These are phyloP conservation scores for Drosophila oshimai DNA, from an alignment of 1,140 invertebrate species.

Conservation along the genomic window DNA sequence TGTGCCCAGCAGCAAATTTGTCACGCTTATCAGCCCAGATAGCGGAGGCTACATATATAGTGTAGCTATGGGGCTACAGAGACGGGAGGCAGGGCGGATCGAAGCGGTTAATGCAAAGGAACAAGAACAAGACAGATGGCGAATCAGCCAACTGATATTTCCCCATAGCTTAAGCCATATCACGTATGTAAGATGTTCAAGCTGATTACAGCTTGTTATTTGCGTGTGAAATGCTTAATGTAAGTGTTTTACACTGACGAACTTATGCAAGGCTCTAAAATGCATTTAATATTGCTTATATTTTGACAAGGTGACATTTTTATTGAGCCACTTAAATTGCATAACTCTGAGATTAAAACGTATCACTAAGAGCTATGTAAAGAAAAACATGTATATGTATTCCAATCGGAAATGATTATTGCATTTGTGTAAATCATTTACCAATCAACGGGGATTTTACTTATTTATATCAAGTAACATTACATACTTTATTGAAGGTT, in stretches of 20 bases:
- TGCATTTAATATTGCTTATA: not conserved
- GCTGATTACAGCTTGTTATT: too few species aligned
- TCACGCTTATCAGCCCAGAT: slow-evolving; percentile 61
- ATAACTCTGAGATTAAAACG: not conserved
- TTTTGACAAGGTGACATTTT: not conserved
- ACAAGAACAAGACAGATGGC: not conserved
- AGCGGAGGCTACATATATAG: not conserved
- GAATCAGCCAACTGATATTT: not conserved
- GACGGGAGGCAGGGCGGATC: not conserved
- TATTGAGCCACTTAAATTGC: not conserved
- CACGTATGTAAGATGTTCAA: too few species aligned
- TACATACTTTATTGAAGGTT: not conserved
- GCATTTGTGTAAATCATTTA: too few species aligned
- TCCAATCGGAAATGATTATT: too few species aligned
- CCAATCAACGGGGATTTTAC: too few species aligned
- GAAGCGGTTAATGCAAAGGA: not conserved
- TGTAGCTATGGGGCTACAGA: not conserved
- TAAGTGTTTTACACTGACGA: too few species aligned
- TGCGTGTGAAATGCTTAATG: too few species aligned
- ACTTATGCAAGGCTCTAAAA: not conserved
- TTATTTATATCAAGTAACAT: too few species aligned
- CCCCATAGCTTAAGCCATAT: not conserved
- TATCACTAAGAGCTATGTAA: too few species aligned
- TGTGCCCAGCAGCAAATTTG: slow-evolving; percentile 69
- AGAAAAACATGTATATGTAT: too few species aligned